A percentile compares a stretch with the other conserved stretches of the same genome.
phyloP scores from a whole-genome alignment of 1,140 invertebrate species.

The Macrotrachela quadricornifera region DNA sequence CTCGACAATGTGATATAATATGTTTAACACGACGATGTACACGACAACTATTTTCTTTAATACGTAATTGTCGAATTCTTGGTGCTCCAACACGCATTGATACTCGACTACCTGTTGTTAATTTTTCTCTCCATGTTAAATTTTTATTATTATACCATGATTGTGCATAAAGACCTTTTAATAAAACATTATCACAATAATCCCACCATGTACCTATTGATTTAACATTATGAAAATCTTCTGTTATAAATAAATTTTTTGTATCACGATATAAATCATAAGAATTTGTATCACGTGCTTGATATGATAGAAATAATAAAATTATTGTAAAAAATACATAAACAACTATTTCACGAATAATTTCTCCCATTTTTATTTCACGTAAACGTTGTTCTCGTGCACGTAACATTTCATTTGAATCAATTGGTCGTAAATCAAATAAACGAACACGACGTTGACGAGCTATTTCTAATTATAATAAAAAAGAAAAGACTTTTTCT shows the following conservation, averaged over 20 bases:
- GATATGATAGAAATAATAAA: slow-evolving; percentile 28
- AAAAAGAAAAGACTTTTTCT: no score
- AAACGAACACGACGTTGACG: not conserved
- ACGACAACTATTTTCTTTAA: slow-evolving; percentile 5
- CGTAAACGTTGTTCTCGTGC: slow-evolving; percentile 23
- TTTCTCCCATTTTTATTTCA: slow-evolving; percentile 32
- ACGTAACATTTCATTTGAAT: slow-evolving; percentile 15
- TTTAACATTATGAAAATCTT: no score
- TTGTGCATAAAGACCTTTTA: slow-evolving; percentile 20
- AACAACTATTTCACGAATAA: slow-evolving; percentile 30
- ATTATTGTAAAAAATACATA: slow-evolving; percentile 25
- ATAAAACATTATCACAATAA: slow-evolving; percentile 18
- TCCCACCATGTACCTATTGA: slow-evolving; percentile 7
- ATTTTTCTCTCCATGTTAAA: slow-evolving; percentile 22
- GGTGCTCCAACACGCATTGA: slow-evolving; percentile 37
- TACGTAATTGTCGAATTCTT: slow-evolving; percentile 38
- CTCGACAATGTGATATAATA: not conserved
- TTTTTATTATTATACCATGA: slow-evolving; percentile 19
- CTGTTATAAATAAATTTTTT: no score
- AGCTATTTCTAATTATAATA: no score
- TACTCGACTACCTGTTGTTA: slow-evolving; percentile 15
- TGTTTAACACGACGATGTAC: not conserved
- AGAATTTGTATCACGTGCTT: slow-evolving; percentile 19
- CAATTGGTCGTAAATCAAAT: slow-evolving; percentile 14
- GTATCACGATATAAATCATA: slow-evolving; percentile 17